Evolutionary conservation across 2,888 invertebrate species (phyloP).

Genomic region (Patella pellucida): DNA sequence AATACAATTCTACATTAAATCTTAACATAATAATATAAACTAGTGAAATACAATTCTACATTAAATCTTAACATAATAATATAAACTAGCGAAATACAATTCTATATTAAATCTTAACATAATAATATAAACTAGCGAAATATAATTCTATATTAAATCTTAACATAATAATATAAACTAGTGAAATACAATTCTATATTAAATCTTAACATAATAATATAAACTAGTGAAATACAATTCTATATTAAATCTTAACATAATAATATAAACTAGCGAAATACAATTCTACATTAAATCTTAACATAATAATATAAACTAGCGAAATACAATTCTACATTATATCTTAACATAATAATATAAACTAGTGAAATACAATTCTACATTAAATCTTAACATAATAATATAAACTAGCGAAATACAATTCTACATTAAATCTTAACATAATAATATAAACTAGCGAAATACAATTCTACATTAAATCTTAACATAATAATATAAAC

Average conservation of each 20-base stretch:
- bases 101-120: conserved; percentile 36
- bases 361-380: conserved; percentile 64
- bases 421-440: conserved; percentile 41
- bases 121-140: conserved; percentile 55
- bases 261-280: too few relatives aligned
- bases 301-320: conserved; percentile 34
- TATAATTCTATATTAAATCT: conserved; percentile 49
- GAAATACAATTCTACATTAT: conserved; percentile 58
- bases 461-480: conserved; percentile 51
- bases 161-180: conserved; percentile 26
- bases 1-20: conserved; percentile 51
- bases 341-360: too few relatives aligned
- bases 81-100: conserved; percentile 62
- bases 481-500: too few relatives aligned
- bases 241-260: conserved; percentile 26
- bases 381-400: too few relatives aligned
- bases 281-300: conserved; percentile 43
- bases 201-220: too few relatives aligned
- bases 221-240: conserved; percentile 63
- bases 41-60: conserved; percentile 62
- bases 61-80: too few relatives aligned
- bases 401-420: conserved; percentile 63
- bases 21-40: too few relatives aligned
- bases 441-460: conserved; percentile 52
- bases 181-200: conserved; percentile 59